Evolutionary conservation across 2,113 vertebrate genomes (phyloP).

Genomic region (Leptosomus discolor): DNA sequence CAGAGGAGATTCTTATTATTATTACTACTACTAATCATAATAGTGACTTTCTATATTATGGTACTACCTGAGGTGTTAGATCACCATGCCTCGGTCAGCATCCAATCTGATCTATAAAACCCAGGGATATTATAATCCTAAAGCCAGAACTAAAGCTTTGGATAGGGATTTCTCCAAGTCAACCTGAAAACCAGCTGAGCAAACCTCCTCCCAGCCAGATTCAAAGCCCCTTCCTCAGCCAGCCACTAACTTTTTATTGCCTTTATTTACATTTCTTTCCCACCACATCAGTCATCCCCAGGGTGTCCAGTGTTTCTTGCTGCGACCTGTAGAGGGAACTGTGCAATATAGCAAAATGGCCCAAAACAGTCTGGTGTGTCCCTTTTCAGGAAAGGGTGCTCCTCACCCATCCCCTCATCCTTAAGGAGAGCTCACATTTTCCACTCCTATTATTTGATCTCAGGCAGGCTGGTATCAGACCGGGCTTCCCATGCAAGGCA

Average conservation of each 20-base stretch:
- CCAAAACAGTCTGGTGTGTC: not conserved
- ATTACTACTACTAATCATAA: not conserved
- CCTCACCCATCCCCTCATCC: not conserved
- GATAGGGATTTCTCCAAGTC: not conserved
- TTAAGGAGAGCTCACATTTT: not conserved
- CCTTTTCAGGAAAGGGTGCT: not conserved
- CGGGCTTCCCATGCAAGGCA: not conserved
- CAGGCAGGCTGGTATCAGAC: not conserved
- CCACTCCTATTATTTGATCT: not conserved
- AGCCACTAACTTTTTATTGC: not conserved
- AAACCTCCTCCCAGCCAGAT: not conserved
- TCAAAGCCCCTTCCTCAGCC: not conserved
- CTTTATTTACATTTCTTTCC: conserved; percentile 24
- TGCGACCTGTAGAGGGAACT: conserved; percentile 40
- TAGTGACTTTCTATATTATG: not conserved
- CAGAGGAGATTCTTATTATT: not conserved
- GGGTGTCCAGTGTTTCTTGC: not conserved
- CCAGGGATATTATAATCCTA: not conserved
- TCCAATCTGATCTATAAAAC: not conserved
- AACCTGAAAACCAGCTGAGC: not conserved
- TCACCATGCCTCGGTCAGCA: not conserved
- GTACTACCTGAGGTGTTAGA: not conserved
- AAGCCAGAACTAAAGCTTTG: not conserved
- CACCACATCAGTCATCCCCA: not conserved
- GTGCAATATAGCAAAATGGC: not conserved